Evolutionary conservation across 2,113 vertebrate genomes (phyloP), one percentile per base, ranked within the genome.

Genomic region (Apaloderma vittatum): DNA sequence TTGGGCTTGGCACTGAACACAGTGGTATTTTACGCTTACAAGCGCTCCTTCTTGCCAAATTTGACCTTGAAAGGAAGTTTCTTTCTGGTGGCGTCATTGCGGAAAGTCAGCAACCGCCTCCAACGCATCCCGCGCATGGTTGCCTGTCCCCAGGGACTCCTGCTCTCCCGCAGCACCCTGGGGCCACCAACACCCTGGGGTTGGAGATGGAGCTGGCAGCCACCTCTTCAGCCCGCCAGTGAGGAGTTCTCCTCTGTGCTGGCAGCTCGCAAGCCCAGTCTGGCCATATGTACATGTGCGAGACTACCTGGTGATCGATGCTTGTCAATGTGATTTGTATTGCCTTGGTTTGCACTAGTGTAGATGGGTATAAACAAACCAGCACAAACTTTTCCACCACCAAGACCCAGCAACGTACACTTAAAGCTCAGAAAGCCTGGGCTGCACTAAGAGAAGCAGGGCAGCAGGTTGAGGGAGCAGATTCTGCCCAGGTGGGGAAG

Each of bases 101-200:
- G 6, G 86, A 68, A 90, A 21, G 10, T 51, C 49, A 70, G 40
- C 27, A 34, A 9, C 19, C 0, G 5, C 24, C 51, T n/a, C 32
- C 52, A 67, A 45, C 11, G 10, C 15, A 9, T 13, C 27, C 30
- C 43, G 8, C 1, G 1, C 23, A 3, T 1, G 3, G 29, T n/a
- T 2, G 7, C 23, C 29, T 5, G 36, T 70, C n/a, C 37, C 29
- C 6, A 10, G 0, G 13, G 24, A 9, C 30, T 16, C 0, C 4
- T 6, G 8, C 13, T n/a, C 2, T 45, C 23, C 30, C 12, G 1
- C 37, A 6, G 12, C 15, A 4, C 11, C 22, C 36, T 5, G 30
- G 37, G n/a, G 61, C 40, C 66, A 43, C 9, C 1, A 0, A 12
- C 20, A 24, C 63, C 8, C 54, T 3, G 23, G 80, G 66, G 10